These are phyloP conservation scores for Meteorus colon DNA, from an alignment of 2,888 invertebrate species.

Conservation along the genomic window DNA sequence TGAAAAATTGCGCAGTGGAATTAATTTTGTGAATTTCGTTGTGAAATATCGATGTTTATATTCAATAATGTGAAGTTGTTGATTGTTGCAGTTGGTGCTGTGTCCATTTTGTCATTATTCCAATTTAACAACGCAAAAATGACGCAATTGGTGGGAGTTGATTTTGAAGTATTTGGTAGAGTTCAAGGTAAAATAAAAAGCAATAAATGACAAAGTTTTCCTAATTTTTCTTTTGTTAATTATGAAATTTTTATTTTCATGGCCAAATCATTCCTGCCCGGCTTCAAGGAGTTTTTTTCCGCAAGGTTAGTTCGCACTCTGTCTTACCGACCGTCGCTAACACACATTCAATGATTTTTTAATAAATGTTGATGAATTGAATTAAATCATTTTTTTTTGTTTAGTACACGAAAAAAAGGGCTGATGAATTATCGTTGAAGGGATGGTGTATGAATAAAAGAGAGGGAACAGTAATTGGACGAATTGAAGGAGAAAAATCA, in stretches of 20 bases:
- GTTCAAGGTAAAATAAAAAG: constrained; percentile 66
- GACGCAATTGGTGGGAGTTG: constrained; percentile 63
- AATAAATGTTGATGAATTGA: constrained; percentile 7
- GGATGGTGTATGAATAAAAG: constrained; percentile 86
- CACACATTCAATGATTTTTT: background rate
- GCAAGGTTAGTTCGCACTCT: constrained; percentile 65
- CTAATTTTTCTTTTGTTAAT: background rate
- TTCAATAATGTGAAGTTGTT: too few relatives aligned
- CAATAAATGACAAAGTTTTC: background rate
- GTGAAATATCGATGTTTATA: too few relatives aligned
- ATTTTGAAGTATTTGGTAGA: constrained; percentile 71
- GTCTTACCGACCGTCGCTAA: background rate
- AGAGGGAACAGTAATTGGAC: constrained; percentile 80
- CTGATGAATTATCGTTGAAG: constrained; percentile 77
- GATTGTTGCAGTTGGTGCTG: too few relatives aligned
- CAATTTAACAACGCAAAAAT: constrained; percentile 43
- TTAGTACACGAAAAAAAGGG: constrained; percentile 81
- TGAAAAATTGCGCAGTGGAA: too few relatives aligned
- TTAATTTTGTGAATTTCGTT: too few relatives aligned
- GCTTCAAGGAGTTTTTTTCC: constrained; percentile 70
- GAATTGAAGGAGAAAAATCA: constrained; percentile 77
- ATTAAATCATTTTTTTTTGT: constrained; percentile 52
- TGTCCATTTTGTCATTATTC: too few relatives aligned
- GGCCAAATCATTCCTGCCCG: too few relatives aligned
- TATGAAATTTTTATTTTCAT: too few relatives aligned